Base-by-base conservation (phyloP, 2,888 invertebrate genomes). In the Halocaridina rubra region DNA sequence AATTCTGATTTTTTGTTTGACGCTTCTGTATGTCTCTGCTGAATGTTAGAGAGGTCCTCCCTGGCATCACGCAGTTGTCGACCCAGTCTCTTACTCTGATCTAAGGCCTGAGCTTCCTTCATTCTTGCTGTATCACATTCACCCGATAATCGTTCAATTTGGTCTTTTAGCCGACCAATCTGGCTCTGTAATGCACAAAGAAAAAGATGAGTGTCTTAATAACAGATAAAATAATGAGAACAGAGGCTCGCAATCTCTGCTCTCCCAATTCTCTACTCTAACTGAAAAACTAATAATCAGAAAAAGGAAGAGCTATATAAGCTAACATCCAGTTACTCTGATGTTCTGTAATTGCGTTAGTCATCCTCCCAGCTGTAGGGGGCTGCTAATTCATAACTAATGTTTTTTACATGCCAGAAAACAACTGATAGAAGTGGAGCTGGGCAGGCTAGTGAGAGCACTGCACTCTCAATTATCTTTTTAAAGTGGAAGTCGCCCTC, bases 71-170 rank as follows among this genome's bases (percentile, higher is more conserved):
- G 94, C 30, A 94, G 93, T 88, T 94, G 93, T 93, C 88, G 94
- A 93, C 89, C 95, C 91, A 78, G 94, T 90, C 96, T 94, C 89
- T 96, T 94, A 53, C 94, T 92, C 82, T 94, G 93, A 89, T 98
- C 98, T 86, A 96, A 95, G 0, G 95, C 93, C 80, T 93, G 93
- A 89, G 94, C 93, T 90, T 97, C 97, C 71, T 95, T 93, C 7
- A 93, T 92, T 88, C 95, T 93, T 0, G 95, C 93, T 33, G 93
- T 91, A 0, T 93, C 93, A 1, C 95, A 93, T 90, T 98, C 97
- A 1, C 93, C 93, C 89, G 94, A 94, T 46, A 94, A 89, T 89
- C 94, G 94, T 78, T 96, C 96, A 16, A 94, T 91, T 16, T 93
- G 93, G 89, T 96, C 96, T 90, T 95, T 95, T 87, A 95, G 91